Base-by-base conservation (phyloP, 2,888 invertebrate species). In the Meliscaeva auricollis region DNA sequence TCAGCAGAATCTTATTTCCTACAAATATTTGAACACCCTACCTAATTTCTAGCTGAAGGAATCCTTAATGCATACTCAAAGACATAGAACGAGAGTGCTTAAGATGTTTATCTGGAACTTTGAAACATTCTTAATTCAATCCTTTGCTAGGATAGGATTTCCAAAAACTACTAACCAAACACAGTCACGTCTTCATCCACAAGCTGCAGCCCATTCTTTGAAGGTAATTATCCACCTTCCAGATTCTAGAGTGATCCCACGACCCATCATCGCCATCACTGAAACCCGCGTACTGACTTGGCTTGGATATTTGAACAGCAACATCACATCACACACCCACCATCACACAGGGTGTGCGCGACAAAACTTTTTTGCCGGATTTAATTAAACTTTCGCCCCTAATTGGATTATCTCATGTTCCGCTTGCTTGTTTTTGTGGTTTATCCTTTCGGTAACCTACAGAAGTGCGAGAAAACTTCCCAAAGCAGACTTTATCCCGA, bases 371-470 rank as follows among this genome's bases (percentile, higher is more conserved):
- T 77, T 84, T 30, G 62, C 26, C 81, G 50, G 81, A 76, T 81
- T 85, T 80, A 85, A 80, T 85, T 80, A 85, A 81, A 69, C 80
- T 81, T 50, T 64, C 76, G 73, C 69, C 68, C 54, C 62, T 85
- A 85, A 85, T 85, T 85, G 81, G 81, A 85, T 85, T 85, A 85
- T 72, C 76, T 74, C 72, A 15, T 68, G 85, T 64, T 58, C 73
- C 68, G 72, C 73, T 81, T 62, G 81, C 68, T 76, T 58, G 38
- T 58, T 22, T 30, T 26, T 77, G 73, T 44, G 76, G 68, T 73
- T n/a, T 76, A 69, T 60, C 44, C 32, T 66, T 50, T 41, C 54
- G 35, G 44, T 30, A 44, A 44, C 38, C 17, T 9, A 7, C 15
- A 60, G 15, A 15, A 58, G 78, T 62, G 58, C 1, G 77, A 11